Evolutionary conservation across 2,113 vertebrate genomes (phyloP), one percentile per base, ranked within the genome.

Genomic region (Oreocharis arfaki): DNA sequence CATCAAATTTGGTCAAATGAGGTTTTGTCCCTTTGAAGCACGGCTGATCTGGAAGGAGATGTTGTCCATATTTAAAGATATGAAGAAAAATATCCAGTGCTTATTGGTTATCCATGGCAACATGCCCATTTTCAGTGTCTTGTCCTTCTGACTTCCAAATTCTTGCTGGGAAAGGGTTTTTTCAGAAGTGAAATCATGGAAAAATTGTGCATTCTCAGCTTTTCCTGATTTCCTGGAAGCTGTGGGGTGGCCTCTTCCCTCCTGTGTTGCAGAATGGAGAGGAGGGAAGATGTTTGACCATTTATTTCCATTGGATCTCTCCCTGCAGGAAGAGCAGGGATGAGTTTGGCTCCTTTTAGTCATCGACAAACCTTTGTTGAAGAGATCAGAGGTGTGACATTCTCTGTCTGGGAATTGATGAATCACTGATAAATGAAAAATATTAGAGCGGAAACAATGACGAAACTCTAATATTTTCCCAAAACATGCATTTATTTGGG

Each of bases 111-210:
- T 23, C 37, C 33, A 16, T 27, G 32, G 30, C 3, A 60, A 0
- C 16, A 1, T 24, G 46, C 11, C 6, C 10, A 16, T 23, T 69
- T 79, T 7, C 22, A 47, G 24, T 24, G 14, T 18, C 16, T 23
- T 49, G 41, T 56, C 32, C 44, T 32, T 74, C 35, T 55, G 44
- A 35, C 19, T 56, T 42, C 17, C 33, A 21, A 47, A 55, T 22
- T 52, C 11, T 16, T 70, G 33, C 18, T 82, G 44, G 33, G 33
- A 79, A 52, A 68, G 6, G 3, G 2, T 8, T 53, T 78, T 32
- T 50, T 49, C 6, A 3, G 1, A 2, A 23, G 11, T 33, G 5
- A 47, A 60, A 28, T 18, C 0, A 10, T 16, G 33, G 47, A 0
- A 10, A 69, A 85, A 22, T 14, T 30, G 35, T 19, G 6, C 3